phyloP scores from a whole-genome alignment of 2,797 vertebrate genomes.

The Mormyrus proboscirostris region DNA sequence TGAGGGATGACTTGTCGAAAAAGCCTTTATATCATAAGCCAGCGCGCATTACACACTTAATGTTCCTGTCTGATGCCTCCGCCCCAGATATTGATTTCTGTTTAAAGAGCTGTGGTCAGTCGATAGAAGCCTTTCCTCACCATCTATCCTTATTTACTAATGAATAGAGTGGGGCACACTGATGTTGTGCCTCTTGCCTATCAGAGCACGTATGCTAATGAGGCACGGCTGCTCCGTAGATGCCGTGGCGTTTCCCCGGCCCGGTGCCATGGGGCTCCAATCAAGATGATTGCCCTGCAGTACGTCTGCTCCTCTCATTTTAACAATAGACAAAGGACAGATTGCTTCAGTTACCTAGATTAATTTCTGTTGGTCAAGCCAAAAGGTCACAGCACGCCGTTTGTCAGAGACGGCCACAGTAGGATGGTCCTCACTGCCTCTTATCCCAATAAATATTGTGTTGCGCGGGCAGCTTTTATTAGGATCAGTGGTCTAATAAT shows the following conservation, averaged over 20 bases:
- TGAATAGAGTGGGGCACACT: conserved; percentile 94
- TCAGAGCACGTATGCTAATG: conserved; percentile 92
- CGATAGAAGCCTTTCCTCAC: conserved; percentile 73
- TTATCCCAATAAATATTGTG: conserved; percentile 57
- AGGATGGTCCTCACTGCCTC: conserved; percentile 41
- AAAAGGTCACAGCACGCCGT: conserved; percentile 60
- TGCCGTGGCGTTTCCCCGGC: neutral
- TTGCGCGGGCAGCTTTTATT: conserved; percentile 50
- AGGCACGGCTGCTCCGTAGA: conserved; percentile 68
- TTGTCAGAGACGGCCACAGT: conserved; percentile 54
- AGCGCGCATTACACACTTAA: conserved; percentile 62
- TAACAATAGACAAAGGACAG: conserved; percentile 55
- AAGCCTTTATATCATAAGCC: conserved; percentile 56
- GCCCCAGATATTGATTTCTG: conserved; percentile 67
- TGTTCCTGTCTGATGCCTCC: conserved; percentile 56
- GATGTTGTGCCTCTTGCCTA: conserved; percentile 76
- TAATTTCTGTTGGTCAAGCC: conserved; percentile 59
- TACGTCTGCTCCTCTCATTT: conserved; percentile 61
- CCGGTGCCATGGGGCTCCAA: conserved; percentile 52
- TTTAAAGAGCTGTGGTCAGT: conserved; percentile 85
- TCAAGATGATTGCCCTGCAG: conserved; percentile 64
- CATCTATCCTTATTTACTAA: conserved; percentile 95
- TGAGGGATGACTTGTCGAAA: conserved; percentile 3
- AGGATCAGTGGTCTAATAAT: neutral
- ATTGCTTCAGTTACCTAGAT: conserved; percentile 58